These are phyloP conservation scores for Ctenoplectra terminalis DNA, from an alignment of 1,140 invertebrate genomes.

Conservation along the genomic window DNA sequence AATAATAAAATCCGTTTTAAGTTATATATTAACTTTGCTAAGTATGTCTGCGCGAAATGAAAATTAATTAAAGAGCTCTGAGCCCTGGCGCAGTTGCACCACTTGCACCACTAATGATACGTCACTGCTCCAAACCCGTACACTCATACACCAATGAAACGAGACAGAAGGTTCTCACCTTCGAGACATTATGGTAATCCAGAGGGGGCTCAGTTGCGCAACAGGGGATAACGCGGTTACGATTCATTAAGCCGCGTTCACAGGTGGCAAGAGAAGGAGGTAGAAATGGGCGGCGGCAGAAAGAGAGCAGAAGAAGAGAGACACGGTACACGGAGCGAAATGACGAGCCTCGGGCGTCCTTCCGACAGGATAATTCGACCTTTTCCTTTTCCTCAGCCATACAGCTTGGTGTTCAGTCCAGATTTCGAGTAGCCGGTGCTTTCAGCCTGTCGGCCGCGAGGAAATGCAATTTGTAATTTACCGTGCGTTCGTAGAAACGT, in stretches of 20 bases:
- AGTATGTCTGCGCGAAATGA: no score
- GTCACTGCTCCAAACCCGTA: no score
- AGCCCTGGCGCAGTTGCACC: no score
- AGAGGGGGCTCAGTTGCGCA: no score
- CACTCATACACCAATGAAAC: no score
- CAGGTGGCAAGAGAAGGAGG: conserved; percentile 17
- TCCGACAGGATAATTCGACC: conserved; percentile 68
- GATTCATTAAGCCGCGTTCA: conserved; percentile 58
- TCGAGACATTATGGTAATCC: no score
- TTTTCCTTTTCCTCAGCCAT: conserved; percentile 55
- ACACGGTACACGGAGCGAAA: conserved; percentile 57
- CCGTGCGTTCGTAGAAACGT: conserved; percentile 50
- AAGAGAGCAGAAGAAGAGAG: conserved; percentile 8
- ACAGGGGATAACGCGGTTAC: conserved; percentile 57
- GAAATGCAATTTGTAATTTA: conserved; percentile 57
- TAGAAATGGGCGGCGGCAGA: not conserved
- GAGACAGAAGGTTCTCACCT: no score
- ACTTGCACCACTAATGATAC: no score
- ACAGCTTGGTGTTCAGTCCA: conserved; percentile 12
- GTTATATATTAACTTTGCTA: no score
- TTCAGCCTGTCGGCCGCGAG: conserved; percentile 35
- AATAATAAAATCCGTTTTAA: no score
- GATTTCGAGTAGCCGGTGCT: conserved; percentile 48
- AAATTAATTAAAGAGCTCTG: no score
- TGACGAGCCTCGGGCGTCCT: conserved; percentile 45